A percentile compares a stretch with the other conserved stretches of the same genome.
Conservation (phyloP, 2,797 vertebrate species). For the Galaxias olidus region DNA sequence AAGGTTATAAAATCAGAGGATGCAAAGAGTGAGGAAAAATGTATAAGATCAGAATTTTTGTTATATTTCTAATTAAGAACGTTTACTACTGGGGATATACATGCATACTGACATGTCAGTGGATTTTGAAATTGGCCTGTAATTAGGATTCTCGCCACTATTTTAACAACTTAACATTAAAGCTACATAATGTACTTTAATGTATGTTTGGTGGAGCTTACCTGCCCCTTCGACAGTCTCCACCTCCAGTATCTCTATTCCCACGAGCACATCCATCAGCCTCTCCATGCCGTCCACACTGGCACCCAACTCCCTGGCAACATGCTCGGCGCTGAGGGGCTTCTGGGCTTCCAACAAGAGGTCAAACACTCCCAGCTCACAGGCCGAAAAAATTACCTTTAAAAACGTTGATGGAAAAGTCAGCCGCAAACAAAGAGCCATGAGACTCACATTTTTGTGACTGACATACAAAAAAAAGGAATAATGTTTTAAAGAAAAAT, state of each 20-base stretch:
- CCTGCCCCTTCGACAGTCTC: slow-evolving; percentile 62
- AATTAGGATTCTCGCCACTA: background rate
- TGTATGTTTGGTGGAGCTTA: slow-evolving; percentile 28
- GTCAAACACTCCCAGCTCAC: slow-evolving; percentile 78
- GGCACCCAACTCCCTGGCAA: slow-evolving; percentile 57
- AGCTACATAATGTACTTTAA: background rate
- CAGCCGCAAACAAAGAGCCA: background rate
- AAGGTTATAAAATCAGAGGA: no score
- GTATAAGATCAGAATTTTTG: no score
- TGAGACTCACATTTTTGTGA: background rate
- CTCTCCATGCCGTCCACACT: slow-evolving; percentile 71
- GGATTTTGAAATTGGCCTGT: background rate
- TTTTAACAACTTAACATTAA: background rate
- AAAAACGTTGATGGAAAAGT: background rate
- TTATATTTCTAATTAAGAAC: no score
- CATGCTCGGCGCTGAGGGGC: slow-evolving; percentile 55
- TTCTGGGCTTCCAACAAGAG: slow-evolving; percentile 68
- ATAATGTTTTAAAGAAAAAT: background rate
- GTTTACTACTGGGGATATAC: no score
- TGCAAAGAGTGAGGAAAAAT: no score
- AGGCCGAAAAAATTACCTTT: slow-evolving; percentile 77
- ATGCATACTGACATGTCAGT: no score
- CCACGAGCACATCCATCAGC: slow-evolving; percentile 74
- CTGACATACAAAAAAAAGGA: background rate
- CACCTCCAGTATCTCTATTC: slow-evolving; percentile 74